Percentiles rank a stretch among this genome's conserved stretches.
Evolutionary conservation across 2,113 vertebrate genomes (phyloP).

Genomic region (Malurus melanocephalus): DNA sequence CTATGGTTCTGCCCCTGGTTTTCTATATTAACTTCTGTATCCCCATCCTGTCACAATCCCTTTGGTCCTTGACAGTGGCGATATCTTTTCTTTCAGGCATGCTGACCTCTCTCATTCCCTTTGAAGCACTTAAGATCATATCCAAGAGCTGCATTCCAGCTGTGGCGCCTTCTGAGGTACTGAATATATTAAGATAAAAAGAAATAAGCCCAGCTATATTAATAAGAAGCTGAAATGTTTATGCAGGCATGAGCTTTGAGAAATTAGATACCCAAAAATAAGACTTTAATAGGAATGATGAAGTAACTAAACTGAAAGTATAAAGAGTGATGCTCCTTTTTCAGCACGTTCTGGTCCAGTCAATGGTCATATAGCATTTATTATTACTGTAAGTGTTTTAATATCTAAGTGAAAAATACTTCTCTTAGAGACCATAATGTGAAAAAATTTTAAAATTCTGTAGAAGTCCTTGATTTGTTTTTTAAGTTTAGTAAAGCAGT

Average conservation of each 20-base stretch:
- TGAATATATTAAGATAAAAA: conserved; percentile 61
- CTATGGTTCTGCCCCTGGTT: not conserved
- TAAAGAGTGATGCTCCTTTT: not conserved
- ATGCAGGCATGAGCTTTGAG: conserved; percentile 41
- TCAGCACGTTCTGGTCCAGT: not conserved
- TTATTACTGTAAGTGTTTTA: not conserved
- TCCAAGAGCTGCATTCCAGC: conserved; percentile 61
- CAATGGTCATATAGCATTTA: not conserved
- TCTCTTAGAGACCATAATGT: not conserved
- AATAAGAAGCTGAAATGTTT: conserved; percentile 59
- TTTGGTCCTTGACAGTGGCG: conserved; percentile 39
- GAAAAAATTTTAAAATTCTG: not conserved
- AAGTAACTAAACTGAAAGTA: not conserved
- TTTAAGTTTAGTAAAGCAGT: not conserved
- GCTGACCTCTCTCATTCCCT: conserved; percentile 38
- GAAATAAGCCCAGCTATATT: conserved; percentile 20
- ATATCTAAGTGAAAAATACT: not conserved
- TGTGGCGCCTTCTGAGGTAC: conserved; percentile 51
- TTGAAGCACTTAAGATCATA: conserved; percentile 39
- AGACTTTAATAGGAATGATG: not conserved
- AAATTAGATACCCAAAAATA: conserved; percentile 42
- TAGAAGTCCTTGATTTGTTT: not conserved
- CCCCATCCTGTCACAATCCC: conserved; percentile 38
- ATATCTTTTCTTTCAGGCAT: conserved; percentile 43
- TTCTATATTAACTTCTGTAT: conserved; percentile 8